A percentile compares a stretch with the other conserved stretches of the same genome.
Evolutionary conservation across 2,113 vertebrate genomes (phyloP).

Genomic region (Rhynchomys soricoides): DNA sequence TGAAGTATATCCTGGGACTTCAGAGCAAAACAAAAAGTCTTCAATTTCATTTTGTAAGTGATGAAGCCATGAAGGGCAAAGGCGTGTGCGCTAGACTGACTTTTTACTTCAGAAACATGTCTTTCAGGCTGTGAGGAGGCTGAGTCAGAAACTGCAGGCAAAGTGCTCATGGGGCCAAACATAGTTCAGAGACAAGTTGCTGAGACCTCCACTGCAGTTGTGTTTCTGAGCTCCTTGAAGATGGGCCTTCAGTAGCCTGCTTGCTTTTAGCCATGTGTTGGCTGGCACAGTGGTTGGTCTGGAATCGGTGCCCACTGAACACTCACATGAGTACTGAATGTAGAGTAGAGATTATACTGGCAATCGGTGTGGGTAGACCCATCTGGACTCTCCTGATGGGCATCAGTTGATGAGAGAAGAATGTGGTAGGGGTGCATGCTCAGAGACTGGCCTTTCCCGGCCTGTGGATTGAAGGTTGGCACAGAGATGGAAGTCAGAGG

Average conservation of each 20-base stretch:
- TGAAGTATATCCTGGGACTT: not conserved
- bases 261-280: not conserved
- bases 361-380: not conserved
- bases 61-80: not conserved
- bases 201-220: not conserved
- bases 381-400: not conserved
- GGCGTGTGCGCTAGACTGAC: too few species aligned
- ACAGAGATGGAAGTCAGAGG: not conserved
- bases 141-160: not conserved
- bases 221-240: not conserved
- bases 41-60: not conserved
- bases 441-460: not conserved
- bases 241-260: not conserved
- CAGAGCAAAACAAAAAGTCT: not conserved
- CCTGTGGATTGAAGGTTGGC: not conserved
- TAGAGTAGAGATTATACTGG: not conserved
- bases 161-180: not conserved
- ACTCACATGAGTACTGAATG: not conserved
- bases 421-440: accelerated
- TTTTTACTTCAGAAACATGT: not conserved
- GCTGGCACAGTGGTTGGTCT: not conserved
- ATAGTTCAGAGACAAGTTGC: not conserved
- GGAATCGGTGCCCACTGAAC: not conserved
- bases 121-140: not conserved
- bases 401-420: not conserved